Conservation (phyloP, 2,888 invertebrate species). For the Trissolcus japonicus region DNA sequence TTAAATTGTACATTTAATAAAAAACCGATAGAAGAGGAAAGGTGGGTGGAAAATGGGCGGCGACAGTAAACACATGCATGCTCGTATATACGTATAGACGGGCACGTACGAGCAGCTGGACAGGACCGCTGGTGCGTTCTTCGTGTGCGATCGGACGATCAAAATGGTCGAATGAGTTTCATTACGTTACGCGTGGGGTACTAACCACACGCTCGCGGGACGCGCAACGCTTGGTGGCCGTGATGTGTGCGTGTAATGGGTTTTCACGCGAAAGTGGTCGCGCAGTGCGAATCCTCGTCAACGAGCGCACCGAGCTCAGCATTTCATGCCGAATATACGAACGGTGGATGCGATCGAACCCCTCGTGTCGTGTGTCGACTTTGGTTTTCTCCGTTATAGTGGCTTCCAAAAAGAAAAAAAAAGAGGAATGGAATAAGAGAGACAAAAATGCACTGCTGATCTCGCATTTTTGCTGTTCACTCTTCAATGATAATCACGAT, state of each 20-base stretch:
- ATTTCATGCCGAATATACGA: constrained; percentile 39
- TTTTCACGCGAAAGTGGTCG: constrained; percentile 58
- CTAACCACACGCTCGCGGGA: constrained; percentile 57
- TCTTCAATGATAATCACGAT: no score
- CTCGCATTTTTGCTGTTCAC: no score
- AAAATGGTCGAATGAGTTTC: constrained; percentile 57
- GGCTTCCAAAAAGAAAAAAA: constrained; percentile 29
- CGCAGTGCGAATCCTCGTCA: constrained; percentile 51
- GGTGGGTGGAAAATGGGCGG: constrained; percentile 8
- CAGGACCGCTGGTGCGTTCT: constrained; percentile 51
- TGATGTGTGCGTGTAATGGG: constrained; percentile 60
- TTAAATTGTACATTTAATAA: constrained; percentile 57
- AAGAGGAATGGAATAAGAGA: constrained; percentile 10
- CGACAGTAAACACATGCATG: constrained; percentile 21
- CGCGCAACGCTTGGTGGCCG: constrained; percentile 54
- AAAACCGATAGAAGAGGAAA: constrained; percentile 31
- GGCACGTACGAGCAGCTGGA: constrained; percentile 11
- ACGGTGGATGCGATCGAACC: constrained; percentile 36
- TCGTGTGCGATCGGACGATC: constrained; percentile 55
- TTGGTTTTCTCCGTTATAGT: constrained; percentile 39
- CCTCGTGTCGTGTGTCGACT: constrained; percentile 51
- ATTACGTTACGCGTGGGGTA: constrained; percentile 59
- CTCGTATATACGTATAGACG: constrained; percentile 9
- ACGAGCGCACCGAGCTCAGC: constrained; percentile 47
- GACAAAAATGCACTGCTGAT: no score